Evolutionary conservation across 2,113 vertebrate genomes (phyloP), one percentile per base, ranked within the genome.

Genomic region (Odocoileus hemionus): DNA sequence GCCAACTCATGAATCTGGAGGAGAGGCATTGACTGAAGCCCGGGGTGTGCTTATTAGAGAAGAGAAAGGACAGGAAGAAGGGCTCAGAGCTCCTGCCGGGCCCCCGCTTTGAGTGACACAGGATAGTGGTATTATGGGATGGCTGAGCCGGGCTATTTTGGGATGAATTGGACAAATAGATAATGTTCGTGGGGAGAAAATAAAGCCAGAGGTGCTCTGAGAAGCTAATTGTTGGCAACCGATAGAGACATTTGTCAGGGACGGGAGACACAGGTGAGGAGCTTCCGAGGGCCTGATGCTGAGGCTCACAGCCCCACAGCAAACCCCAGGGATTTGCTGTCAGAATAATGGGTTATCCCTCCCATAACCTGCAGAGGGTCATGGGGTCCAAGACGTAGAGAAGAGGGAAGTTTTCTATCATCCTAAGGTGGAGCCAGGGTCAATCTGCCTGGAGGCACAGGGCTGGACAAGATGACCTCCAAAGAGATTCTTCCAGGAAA

Each of bases 51-150:
- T 98, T 98, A 98, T 98, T 98, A 98, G 98, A 98, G 94, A 97
- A 97, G 97, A 99, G 97, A 98, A 98, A 98, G 61, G 97, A 98
- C 96, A 96, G 93, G 95, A 97, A 96, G 97, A 96, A 95, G 94
- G 79, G 95, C 83, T 97, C 6, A 1, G 70, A 98, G 93, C 94
- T 94, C 98, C 98, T 97, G 98, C 92, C 55, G 78, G 97, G 97
- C 67, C 97, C 94, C 36, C 39, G 91, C 97, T 97, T 92, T 97
- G 96, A 97, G 61, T 98, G 98, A 97, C 97, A 97, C 91, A 92
- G 95, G 55, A 91, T 89, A 57, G 23, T 50, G 94, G 86, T 84
- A 95, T 98, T 98, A 98, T 88, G 96, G 93, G 97, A 92, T 96
- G 96, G 94, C 47, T 94, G 94, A 96, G 84, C 87, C 55, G 4